A percentile compares a stretch with the other conserved stretches of the same genome.
phyloP scores from a whole-genome alignment of 1,140 invertebrate species.

The Orussus abietinus region DNA sequence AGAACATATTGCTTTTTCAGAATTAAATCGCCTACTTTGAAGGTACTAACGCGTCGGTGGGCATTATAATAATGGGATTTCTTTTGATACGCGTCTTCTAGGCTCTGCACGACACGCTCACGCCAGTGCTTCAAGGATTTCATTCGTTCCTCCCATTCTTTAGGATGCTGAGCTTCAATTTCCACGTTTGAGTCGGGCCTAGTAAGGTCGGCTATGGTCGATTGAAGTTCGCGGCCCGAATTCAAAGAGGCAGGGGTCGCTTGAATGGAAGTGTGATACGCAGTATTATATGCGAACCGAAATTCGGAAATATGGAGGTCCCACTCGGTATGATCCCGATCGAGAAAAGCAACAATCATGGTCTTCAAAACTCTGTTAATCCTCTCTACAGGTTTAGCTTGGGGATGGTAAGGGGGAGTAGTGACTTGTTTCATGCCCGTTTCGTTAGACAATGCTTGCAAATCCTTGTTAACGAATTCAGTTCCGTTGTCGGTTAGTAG shows the following conservation, averaged over 20 bases:
- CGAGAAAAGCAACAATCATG: conserved; percentile 13
- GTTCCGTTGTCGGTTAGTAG: conserved; percentile 15
- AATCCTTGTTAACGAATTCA: conserved; percentile 12
- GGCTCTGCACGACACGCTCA: neutral
- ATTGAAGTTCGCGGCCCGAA: conserved; percentile 11
- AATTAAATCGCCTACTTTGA: neutral
- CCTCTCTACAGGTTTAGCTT: conserved; percentile 20
- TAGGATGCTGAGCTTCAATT: neutral
- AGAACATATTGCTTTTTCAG: neutral
- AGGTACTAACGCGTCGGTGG: neutral
- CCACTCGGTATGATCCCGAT: conserved; percentile 16
- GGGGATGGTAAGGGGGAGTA: conserved; percentile 18
- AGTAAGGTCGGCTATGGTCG: neutral
- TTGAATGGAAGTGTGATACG: conserved; percentile 7
- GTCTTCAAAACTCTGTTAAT: conserved; percentile 17
- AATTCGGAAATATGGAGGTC: conserved; percentile 17
- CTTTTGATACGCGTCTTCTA: neutral
- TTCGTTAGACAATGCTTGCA: neutral
- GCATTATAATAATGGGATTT: neutral
- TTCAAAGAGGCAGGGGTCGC: conserved; percentile 15
- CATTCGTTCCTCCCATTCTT: conserved; percentile 13
- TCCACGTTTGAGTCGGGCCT: neutral
- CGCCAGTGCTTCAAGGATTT: no score
- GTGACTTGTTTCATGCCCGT: conserved; percentile 4
- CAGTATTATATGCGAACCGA: conserved; percentile 18